Evolutionary conservation across 2,888 invertebrate species (phyloP), one percentile per base, ranked within the genome.

Genomic region (Torymus tubicola): DNA sequence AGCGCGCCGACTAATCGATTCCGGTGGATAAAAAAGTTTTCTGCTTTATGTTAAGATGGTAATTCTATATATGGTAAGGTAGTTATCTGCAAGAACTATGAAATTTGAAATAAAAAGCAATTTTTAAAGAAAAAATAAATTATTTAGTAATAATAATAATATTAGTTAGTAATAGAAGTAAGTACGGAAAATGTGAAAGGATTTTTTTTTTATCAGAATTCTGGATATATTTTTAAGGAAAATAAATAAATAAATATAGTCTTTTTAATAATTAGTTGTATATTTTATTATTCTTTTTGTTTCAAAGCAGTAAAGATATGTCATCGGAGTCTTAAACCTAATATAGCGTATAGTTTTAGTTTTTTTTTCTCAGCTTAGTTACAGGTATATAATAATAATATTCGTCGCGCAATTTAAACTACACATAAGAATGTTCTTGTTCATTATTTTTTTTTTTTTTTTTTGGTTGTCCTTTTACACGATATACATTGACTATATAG

Each of bases 241-340:
- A 75, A 60, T 13, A 13, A 11, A 31, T 52, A 57, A 42, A 60
- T 31, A n/a, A 58, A 18, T 57, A n/a, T n/a, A 31, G 0, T 3
- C 8, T 8, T 31, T 31, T 31, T 52, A 53, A 61, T 21, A 76
- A 64, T 72, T 73, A 58, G 69, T 68, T 65, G 21, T 64, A 77
- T 69, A 3, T 82, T 78, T 80, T 82, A 82, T 82, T 82, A 74
- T 80, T 81, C 60, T 61, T 64, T 78, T 80, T 57, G 58, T 79
- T 76, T 78, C 16, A 75, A 82, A 82, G 82, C 82, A 76, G 76
- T 75, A 75, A 78, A 78, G 78, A 81, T 81, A 78, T 78, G 65
- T 81, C 61, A 73, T 71, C 77, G 71, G 65, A 80, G 55, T 76
- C 79, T 82, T 82, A 79, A 73, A 74, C 67, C 65, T 74, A 75